A percentile compares a stretch with the other conserved stretches of the same genome.
Evolutionary conservation across 2,888 invertebrate genomes (phyloP).

Genomic region (Clusia tigrina): DNA sequence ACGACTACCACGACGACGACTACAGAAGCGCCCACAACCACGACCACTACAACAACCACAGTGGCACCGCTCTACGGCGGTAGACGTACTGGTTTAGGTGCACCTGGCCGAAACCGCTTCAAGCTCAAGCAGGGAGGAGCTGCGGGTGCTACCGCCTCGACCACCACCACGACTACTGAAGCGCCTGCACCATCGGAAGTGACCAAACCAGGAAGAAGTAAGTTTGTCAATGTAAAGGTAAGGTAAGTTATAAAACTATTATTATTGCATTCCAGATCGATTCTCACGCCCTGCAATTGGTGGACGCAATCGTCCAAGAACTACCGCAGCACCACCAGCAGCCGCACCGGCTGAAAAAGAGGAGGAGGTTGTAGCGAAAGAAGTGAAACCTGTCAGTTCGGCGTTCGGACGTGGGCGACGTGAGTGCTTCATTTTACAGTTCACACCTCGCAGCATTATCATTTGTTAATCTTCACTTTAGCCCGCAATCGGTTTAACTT

Average conservation of each 20-base stretch:
- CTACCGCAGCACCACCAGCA: conserved; percentile 47
- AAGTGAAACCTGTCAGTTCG: conserved; percentile 55
- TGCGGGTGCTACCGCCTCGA: conserved; percentile 54
- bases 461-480: conserved; percentile 29
- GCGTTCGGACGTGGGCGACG: conserved; percentile 60
- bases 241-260: neutral
- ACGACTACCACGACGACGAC: conserved; percentile 67
- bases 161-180: conserved; percentile 65
- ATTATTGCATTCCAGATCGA: conserved; percentile 48
- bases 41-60: conserved; percentile 66
- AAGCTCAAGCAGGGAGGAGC: conserved; percentile 52
- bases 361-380: conserved; percentile 51
- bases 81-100: conserved; percentile 47
- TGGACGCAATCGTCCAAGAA: conserved; percentile 54
- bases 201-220: conserved; percentile 58
- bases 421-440: conserved; percentile 45
- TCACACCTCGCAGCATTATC: no score
- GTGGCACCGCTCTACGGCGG: conserved; percentile 54
- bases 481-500: conserved; percentile 64
- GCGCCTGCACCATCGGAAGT: conserved; percentile 63
- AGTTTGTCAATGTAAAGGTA: conserved; percentile 30
- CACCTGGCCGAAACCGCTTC: conserved; percentile 61
- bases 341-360: conserved; percentile 50
- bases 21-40: conserved; percentile 68
- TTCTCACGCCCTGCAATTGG: conserved; percentile 63